These are phyloP conservation scores for Vanessa atalanta DNA, from an alignment of 1,140 invertebrate species.

Conservation along the genomic window DNA sequence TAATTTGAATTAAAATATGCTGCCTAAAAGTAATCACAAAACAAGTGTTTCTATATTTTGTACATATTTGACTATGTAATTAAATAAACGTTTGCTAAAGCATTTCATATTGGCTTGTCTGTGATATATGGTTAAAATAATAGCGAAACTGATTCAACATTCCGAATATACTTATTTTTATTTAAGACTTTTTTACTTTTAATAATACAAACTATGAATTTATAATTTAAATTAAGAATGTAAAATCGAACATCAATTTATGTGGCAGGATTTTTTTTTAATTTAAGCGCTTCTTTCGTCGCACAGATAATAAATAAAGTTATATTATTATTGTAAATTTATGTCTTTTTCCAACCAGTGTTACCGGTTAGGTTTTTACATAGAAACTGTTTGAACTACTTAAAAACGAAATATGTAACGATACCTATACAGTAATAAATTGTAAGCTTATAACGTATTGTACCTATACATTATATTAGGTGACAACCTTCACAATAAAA, in stretches of 20 bases:
- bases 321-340: conserved; percentile 37
- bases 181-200: conserved; percentile 12
- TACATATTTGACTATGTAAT: conserved; percentile 42
- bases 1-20: conserved; percentile 29
- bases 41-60: conserved; percentile 40
- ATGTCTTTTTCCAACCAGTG: conserved; percentile 27
- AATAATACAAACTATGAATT: not conserved
- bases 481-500: conserved; percentile 78
- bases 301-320: conserved; percentile 45
- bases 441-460: conserved; percentile 73
- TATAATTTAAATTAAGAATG: conserved; percentile 1
- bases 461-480: conserved; percentile 75
- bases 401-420: conserved; percentile 43
- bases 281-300: conserved; percentile 38
- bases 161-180: conserved; percentile 21
- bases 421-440: conserved; percentile 73
- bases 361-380: conserved; percentile 34
- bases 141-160: conserved; percentile 43
- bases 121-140: conserved; percentile 72
- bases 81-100: conserved; percentile 56
- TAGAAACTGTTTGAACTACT: conserved; percentile 37
- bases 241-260: conserved; percentile 1
- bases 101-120: conserved; percentile 74
- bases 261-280: conserved; percentile 23
- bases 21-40: conserved; percentile 32